Percentiles rank a stretch among this genome's conserved stretches.
These are phyloP conservation scores for Lepilemur ruficaudatus DNA, from an alignment of 2,797 vertebrate genomes.

Conservation along the genomic window DNA sequence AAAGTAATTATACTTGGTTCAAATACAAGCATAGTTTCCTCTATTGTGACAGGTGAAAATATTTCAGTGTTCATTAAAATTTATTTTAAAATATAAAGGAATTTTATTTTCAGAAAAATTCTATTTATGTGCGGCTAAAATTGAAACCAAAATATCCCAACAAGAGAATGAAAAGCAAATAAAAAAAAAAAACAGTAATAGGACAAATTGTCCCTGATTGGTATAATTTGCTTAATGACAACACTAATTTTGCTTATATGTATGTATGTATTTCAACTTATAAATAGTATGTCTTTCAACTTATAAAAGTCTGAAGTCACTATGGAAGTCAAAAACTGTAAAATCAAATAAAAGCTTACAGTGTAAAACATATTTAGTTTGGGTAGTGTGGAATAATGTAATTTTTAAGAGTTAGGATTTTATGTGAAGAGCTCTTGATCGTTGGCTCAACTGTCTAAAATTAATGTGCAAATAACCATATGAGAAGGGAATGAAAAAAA, in stretches of 20 bases:
- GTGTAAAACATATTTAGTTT: neutral
- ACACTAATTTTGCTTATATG: neutral
- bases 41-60: neutral
- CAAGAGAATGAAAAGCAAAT: neutral
- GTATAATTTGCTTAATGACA: neutral
- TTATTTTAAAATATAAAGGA: slow-evolving; percentile 2
- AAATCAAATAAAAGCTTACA: neutral
- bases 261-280: neutral
- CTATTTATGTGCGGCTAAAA: neutral
- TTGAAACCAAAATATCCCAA: neutral
- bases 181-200: neutral
- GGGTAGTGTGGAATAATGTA: neutral
- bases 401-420: neutral
- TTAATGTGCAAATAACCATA: neutral
- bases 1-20: neutral
- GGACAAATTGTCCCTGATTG: neutral
- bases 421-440: neutral
- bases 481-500: neutral
- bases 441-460: neutral
- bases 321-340: neutral
- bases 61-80: neutral
- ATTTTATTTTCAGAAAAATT: slow-evolving; percentile 6
- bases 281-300: neutral
- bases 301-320: neutral
- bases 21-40: neutral